phyloP scores from a whole-genome alignment of 2,797 vertebrate genomes.

The Florisuga fusca region DNA sequence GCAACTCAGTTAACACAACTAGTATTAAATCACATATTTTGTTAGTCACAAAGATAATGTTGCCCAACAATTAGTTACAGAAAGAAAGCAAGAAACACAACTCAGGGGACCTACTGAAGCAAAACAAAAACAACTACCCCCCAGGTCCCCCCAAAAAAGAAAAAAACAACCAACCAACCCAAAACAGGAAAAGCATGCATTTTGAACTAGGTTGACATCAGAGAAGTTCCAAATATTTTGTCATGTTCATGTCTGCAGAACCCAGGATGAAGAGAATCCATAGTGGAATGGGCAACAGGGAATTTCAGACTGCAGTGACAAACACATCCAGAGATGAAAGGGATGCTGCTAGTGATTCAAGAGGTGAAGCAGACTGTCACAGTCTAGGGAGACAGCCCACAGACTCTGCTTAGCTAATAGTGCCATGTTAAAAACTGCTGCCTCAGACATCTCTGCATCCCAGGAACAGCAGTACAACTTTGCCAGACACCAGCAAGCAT shows the following conservation, averaged over 20 bases:
- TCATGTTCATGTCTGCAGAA: neutral
- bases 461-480: neutral
- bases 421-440: neutral
- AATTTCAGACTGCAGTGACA: neutral
- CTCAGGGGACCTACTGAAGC: neutral
- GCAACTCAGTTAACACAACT: neutral
- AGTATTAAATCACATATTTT: neutral
- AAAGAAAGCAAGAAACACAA: neutral
- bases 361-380: neutral
- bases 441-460: neutral
- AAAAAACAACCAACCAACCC: no score
- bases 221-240: neutral
- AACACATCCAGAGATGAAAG: neutral
- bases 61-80: neutral
- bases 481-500: neutral
- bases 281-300: neutral
- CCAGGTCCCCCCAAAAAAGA: no score
- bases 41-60: accelerated
- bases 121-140: no score
- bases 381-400: neutral
- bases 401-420: neutral
- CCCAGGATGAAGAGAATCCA: neutral
- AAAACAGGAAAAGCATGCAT: neutral
- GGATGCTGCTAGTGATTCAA: neutral
- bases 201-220: neutral